Evolutionary conservation across 1,140 invertebrate genomes (phyloP), one percentile per base, ranked within the genome.

Genomic region (Papilio machaon): DNA sequence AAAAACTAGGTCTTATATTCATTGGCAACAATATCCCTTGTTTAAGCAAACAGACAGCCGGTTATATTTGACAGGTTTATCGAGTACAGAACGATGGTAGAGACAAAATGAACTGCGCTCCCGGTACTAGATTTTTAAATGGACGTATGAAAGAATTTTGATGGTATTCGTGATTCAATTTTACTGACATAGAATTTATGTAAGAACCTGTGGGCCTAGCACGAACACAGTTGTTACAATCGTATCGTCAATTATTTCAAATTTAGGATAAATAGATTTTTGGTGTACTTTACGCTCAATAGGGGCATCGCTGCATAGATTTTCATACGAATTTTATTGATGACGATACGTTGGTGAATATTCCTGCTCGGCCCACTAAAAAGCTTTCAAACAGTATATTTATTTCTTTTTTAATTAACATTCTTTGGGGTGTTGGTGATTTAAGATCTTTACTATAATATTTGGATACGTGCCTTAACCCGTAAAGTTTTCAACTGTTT

Each of bases 31-130:
- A n/a, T 52, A 11, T 49, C 52, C 38, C 46, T 83, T 88, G 87
- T 90, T 89, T 89, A 88, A 86, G 86, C 85, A 88, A 88, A 83
- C 84, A 81, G 87, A 83, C 85, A 82, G 86, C 82, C 85, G 84
- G 87, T 87, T 86, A 91, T 90, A 88, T 91, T 89, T 92, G 90
- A 92, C 90, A 91, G 89, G 88, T 92, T 92, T 92, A 91, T 92
- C 89, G 89, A 91, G 82, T 88, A 81, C 87, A 82, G 85, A 82
- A 82, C 80, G 82, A 70, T 82, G 73, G 80, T 77, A 76, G 82
- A 73, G 80, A 81, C 54, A 81, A 82, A 85, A 87, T 86, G 86
- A 79, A 86, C 82, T 82, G 79, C 80, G 73, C 38, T 78, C 75
- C 70, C 43, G 58, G 47, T 75, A 52, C 47, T 60, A 73, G 70